These are phyloP conservation scores for Sycobia sp. DNA, from an alignment of 1,140 invertebrate genomes.

Conservation along the genomic window DNA sequence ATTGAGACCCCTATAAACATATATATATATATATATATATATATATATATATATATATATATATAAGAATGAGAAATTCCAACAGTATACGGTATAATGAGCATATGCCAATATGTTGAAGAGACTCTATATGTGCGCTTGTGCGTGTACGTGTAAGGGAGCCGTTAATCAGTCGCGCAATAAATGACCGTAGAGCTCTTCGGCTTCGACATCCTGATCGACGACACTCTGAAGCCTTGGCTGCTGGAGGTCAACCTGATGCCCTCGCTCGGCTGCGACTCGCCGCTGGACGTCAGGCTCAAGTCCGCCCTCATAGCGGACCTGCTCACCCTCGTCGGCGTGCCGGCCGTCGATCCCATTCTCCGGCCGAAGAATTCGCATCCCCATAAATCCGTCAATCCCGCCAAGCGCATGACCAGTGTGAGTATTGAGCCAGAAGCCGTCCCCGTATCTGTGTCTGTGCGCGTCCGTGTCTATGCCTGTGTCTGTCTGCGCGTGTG, in stretches of 20 bases:
- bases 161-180: no score
- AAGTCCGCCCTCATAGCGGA: slow-evolving; percentile 91
- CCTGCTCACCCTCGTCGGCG: slow-evolving; percentile 86
- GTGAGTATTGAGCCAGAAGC: slow-evolving; percentile 43
- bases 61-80: no score
- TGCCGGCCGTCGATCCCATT: slow-evolving; percentile 78
- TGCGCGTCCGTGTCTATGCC: no score
- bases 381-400: slow-evolving; percentile 43
- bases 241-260: slow-evolving; percentile 91
- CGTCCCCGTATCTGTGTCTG: slow-evolving; percentile 31
- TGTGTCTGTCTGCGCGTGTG: no score
- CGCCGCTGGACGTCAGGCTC: slow-evolving; percentile 87
- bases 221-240: slow-evolving; percentile 91
- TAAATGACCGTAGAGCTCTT: slow-evolving; percentile 94
- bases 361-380: slow-evolving; percentile 60
- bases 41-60: no score
- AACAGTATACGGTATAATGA: no score
- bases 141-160: no score
- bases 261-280: slow-evolving; percentile 91
- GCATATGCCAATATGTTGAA: no score
- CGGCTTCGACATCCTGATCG: slow-evolving; percentile 95
- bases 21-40: no score
- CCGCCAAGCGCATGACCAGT: slow-evolving; percentile 47
- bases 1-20: no score
- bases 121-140: no score